Evolutionary conservation across 2,797 vertebrate species (phyloP).

Genomic region (Lithobates pipiens): DNA sequence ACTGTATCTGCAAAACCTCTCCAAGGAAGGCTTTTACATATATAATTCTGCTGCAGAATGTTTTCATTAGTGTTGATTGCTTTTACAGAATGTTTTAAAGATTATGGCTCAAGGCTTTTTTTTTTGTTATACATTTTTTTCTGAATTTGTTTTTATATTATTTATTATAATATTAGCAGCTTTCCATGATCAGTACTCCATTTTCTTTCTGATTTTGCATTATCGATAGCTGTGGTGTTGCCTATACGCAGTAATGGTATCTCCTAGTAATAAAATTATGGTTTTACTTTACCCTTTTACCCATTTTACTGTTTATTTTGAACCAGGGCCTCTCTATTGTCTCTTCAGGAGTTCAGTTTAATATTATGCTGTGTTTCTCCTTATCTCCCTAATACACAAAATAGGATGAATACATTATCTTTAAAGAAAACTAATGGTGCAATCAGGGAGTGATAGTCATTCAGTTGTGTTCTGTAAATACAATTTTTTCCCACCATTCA

Average conservation of each 20-base stretch:
- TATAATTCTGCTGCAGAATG: constrained; percentile 67
- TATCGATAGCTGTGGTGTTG: constrained; percentile 35
- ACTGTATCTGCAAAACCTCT: constrained; percentile 27
- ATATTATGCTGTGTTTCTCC: too few relatives aligned
- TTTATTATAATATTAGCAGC: constrained; percentile 37
- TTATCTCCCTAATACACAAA: too few relatives aligned
- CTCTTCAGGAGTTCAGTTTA: background rate
- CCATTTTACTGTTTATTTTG: constrained; percentile 30
- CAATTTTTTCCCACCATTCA: too few relatives aligned
- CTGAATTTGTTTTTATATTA: constrained; percentile 17
- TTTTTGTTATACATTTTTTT: constrained; percentile 23
- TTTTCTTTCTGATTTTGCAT: constrained; percentile 23
- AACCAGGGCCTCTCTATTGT: constrained; percentile 21
- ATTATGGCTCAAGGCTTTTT: constrained; percentile 62
- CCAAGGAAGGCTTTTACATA: constrained; percentile 43
- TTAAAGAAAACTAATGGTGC: too few relatives aligned
- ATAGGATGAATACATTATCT: too few relatives aligned
- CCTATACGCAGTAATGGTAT: constrained; percentile 66
- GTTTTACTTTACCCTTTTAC: constrained; percentile 14
- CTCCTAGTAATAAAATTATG: constrained; percentile 70
- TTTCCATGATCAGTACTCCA: constrained; percentile 21
- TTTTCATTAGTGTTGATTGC: constrained; percentile 71
- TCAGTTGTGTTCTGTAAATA: too few relatives aligned
- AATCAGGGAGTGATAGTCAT: too few relatives aligned
- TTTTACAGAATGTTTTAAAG: constrained; percentile 63